Conservation (phyloP, 2,113 vertebrate genomes). For the Cyphomyrus discorhynchus region DNA sequence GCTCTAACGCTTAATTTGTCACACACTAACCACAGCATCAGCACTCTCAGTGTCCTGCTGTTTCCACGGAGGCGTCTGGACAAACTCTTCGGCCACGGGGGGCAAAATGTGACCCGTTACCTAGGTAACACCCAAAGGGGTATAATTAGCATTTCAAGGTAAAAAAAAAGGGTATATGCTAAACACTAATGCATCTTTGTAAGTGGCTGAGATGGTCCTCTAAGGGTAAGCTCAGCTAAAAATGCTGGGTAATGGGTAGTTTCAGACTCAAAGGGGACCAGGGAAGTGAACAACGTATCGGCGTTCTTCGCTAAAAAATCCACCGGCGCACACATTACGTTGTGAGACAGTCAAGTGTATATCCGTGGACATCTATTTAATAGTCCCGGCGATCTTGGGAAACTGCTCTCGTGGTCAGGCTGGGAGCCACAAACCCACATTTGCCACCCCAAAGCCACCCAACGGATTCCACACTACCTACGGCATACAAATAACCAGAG, state of each 20-base stretch:
- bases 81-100: neutral
- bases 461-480: neutral
- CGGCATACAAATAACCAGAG: neutral
- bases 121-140: neutral
- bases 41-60: neutral
- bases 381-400: neutral
- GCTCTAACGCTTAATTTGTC: neutral
- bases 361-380: neutral
- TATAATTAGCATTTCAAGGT: neutral
- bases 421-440: neutral
- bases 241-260: neutral
- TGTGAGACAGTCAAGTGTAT: neutral
- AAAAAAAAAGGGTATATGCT: neutral
- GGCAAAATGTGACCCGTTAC: neutral
- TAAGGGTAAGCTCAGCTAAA: neutral
- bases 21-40: neutral
- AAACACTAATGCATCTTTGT: neutral
- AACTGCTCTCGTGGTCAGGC: neutral
- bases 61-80: neutral
- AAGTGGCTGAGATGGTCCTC: neutral
- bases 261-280: neutral
- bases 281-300: neutral
- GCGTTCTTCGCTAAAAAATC: neutral
- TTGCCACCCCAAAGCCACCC: neutral
- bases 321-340: neutral